Conservation (phyloP, 2,888 invertebrate species). For the Eudasyphora cyanicolor region DNA sequence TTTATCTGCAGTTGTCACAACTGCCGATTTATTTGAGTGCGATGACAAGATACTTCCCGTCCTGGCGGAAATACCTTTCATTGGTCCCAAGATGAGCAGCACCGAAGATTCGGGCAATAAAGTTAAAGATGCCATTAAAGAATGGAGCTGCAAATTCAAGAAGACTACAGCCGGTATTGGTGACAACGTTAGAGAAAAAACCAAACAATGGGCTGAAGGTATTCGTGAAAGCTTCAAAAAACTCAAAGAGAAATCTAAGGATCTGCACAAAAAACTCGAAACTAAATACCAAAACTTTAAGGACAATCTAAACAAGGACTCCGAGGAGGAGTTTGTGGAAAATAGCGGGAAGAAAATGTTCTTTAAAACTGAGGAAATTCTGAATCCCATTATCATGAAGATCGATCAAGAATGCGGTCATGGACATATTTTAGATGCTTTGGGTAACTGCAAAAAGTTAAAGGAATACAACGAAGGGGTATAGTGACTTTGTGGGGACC, state of each 20-base stretch:
- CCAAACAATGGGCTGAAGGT: slow-evolving; percentile 74
- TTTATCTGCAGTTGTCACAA: slow-evolving; percentile 59
- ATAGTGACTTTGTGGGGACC: no score
- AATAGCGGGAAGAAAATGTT: slow-evolving; percentile 69
- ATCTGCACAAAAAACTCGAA: slow-evolving; percentile 73
- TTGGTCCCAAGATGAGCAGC: slow-evolving; percentile 68
- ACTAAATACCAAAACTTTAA: slow-evolving; percentile 74
- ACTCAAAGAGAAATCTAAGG: slow-evolving; percentile 74
- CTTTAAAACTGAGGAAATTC: slow-evolving; percentile 74
- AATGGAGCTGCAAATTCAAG: slow-evolving; percentile 74
- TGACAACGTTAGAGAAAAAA: slow-evolving; percentile 71
- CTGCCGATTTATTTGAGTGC: slow-evolving; percentile 73
- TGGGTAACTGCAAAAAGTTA: slow-evolving; percentile 77
- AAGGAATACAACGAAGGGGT: slow-evolving; percentile 67
- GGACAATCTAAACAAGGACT: slow-evolving; percentile 73
- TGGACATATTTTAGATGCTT: slow-evolving; percentile 76
- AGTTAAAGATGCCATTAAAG: slow-evolving; percentile 74
- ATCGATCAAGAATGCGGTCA: slow-evolving; percentile 77
- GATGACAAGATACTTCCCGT: slow-evolving; percentile 70
- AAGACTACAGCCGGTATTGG: slow-evolving; percentile 71
- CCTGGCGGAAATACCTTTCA: slow-evolving; percentile 66
- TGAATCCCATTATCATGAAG: slow-evolving; percentile 75
- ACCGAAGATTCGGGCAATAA: slow-evolving; percentile 67
- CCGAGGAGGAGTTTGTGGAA: slow-evolving; percentile 69
- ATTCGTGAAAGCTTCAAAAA: slow-evolving; percentile 75